A percentile compares a stretch with the other conserved stretches of the same genome.
These are phyloP conservation scores for Oscarella lobularis DNA, from an alignment of 37 sponge, comb jelly and placozoan genomes.

Conservation along the genomic window DNA sequence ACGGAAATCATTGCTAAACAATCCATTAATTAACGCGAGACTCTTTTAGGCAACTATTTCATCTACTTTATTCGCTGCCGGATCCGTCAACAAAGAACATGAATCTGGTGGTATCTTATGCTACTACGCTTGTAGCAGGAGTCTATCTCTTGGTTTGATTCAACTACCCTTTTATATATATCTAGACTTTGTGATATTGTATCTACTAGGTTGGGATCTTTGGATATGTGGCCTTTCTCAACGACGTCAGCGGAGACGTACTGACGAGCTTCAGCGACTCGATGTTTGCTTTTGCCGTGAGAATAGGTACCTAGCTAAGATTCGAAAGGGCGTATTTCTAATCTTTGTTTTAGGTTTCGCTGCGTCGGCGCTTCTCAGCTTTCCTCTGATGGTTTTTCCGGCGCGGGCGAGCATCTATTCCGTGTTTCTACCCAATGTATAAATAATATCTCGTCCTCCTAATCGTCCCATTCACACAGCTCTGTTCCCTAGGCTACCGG, in stretches of 20 bases:
- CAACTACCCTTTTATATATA: not conserved
- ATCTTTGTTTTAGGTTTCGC: conserved; percentile 35
- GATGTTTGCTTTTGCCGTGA: conserved; percentile 14
- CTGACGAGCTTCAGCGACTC: conserved; percentile 31
- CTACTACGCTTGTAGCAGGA: conserved; percentile 17
- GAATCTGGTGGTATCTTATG: conserved; percentile 18
- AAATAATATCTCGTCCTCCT: not conserved
- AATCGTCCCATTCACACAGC: not conserved
- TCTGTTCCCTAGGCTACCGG: too few relatives aligned
- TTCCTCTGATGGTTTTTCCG: conserved; percentile 59
- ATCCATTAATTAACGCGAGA: not conserved
- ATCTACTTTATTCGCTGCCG: conserved; percentile 20
- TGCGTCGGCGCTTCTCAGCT: conserved; percentile 44
- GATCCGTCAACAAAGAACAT: conserved; percentile 45
- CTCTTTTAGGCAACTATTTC: conserved; percentile 41
- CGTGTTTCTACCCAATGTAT: conserved; percentile 18
- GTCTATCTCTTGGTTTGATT: conserved; percentile 39
- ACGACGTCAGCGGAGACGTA: conserved; percentile 43
- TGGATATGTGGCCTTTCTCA: conserved; percentile 43
- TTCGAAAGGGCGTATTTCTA: not conserved
- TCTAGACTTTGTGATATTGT: too few relatives aligned
- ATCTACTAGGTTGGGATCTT: conserved; percentile 51
- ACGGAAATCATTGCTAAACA: too few relatives aligned
- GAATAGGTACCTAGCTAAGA: not conserved
- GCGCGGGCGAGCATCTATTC: conserved; percentile 53